Conservation (phyloP, 2,113 vertebrate species). For the Epinephelus fuscoguttatus region DNA sequence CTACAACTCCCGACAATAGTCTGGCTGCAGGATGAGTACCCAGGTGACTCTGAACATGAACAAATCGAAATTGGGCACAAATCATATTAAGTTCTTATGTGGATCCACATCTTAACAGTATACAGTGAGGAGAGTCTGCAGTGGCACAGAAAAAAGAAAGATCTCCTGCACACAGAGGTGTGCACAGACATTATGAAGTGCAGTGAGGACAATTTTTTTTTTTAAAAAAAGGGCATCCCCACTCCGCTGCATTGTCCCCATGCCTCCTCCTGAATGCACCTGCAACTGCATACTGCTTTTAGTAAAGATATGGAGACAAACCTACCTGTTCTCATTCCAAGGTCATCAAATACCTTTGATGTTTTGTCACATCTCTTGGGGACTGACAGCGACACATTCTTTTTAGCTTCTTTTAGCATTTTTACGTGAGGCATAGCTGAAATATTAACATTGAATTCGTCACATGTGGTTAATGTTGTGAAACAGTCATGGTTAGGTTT, state of each 20-base stretch:
- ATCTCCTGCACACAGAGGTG: neutral
- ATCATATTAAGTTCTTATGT: slow-evolving; percentile 27
- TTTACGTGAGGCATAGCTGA: too few species aligned
- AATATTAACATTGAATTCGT: too few species aligned
- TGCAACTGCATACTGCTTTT: neutral
- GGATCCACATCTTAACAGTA: slow-evolving; percentile 5
- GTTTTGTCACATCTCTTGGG: too few species aligned
- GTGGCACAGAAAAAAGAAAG: neutral
- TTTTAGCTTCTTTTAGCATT: too few species aligned
- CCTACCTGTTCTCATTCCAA: too few species aligned
- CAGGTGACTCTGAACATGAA: slow-evolving; percentile 44
- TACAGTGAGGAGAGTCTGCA: neutral
- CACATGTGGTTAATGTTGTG: too few species aligned
- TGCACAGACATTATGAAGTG: neutral
- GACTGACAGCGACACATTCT: too few species aligned
- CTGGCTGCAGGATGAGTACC: slow-evolving; percentile 1
- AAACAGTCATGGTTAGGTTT: too few species aligned
- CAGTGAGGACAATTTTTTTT: neutral
- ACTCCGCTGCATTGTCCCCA: neutral
- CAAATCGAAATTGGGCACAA: slow-evolving; percentile 35
- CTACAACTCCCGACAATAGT: slow-evolving; percentile 36
- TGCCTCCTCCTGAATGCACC: neutral
- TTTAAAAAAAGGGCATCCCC: neutral
- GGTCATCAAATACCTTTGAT: too few species aligned
- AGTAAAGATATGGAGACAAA: neutral